Evolutionary conservation across 2,113 vertebrate genomes (phyloP).

Genomic region (Sylvia atricapilla): DNA sequence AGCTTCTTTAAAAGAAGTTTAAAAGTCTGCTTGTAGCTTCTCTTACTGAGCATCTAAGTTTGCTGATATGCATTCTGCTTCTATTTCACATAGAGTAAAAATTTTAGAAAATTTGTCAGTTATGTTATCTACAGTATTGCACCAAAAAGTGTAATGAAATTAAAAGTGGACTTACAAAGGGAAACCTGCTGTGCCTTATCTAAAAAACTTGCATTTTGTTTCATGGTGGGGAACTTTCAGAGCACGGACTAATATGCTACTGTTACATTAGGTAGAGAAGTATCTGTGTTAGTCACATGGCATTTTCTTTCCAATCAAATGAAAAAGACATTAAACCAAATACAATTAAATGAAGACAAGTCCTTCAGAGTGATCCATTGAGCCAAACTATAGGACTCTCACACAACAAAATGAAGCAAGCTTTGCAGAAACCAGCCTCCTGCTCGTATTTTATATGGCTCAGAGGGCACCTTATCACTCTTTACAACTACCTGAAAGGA

Average conservation of each 20-base stretch:
- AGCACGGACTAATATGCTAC: not conserved
- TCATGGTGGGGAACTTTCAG: not conserved
- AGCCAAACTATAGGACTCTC: not conserved
- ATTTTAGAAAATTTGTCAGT: not conserved
- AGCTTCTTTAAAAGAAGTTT: not conserved
- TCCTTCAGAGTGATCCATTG: not conserved
- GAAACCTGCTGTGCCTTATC: not conserved
- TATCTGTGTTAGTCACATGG: not conserved
- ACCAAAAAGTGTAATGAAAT: not conserved
- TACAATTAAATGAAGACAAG: not conserved
- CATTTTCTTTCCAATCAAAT: not conserved
- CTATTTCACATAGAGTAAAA: not conserved
- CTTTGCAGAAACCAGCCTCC: not conserved
- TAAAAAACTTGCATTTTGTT: not conserved
- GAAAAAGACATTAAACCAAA: not conserved
- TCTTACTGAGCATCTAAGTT: not conserved
- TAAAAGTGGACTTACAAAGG: not conserved
- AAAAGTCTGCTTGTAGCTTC: not conserved
- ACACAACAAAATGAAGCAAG: not conserved
- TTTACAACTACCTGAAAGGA: not conserved
- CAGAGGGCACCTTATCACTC: rapidly evolving
- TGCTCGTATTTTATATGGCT: not conserved
- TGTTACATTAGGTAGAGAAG: not conserved
- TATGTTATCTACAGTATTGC: not conserved
- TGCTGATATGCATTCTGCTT: not conserved